These are phyloP conservation scores for Strongylocentrotus purpuratus DNA, from an alignment of 35 echinoderm and acorn worm genomes.

Conservation along the genomic window DNA sequence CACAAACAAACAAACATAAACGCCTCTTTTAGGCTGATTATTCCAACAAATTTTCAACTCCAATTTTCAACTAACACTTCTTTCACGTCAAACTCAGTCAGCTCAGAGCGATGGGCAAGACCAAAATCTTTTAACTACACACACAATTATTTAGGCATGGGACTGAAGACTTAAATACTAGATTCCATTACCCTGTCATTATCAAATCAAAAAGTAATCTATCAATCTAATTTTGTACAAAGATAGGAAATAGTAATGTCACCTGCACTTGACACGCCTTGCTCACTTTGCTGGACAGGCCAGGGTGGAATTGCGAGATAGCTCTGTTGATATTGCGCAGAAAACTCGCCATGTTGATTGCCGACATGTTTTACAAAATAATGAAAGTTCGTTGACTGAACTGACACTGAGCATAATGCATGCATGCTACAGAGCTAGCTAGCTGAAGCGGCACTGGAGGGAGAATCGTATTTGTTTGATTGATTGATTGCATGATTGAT, in stretches of 20 bases:
- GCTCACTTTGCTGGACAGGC: not conserved
- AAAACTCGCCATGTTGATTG: constrained; percentile 9
- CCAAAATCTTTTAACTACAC: not conserved
- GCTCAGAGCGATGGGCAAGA: not conserved
- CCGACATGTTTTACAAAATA: not conserved
- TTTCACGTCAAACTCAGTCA: no score
- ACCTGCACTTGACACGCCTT: not conserved
- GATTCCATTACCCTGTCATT: no score
- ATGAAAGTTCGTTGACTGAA: constrained; percentile 22
- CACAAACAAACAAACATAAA: no score
- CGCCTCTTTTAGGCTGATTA: no score
- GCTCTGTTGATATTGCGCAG: not conserved
- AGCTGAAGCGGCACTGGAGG: no score
- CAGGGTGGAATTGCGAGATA: not conserved
- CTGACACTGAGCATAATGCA: no score
- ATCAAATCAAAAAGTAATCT: no score
- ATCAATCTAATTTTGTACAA: not conserved
- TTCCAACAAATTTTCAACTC: no score
- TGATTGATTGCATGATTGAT: not conserved
- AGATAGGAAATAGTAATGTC: not conserved
- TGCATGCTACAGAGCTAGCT: no score
- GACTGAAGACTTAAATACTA: not conserved
- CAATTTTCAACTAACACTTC: no score
- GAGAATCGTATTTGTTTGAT: no score
- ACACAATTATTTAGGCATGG: not conserved